Percentiles rank a stretch among this genome's conserved stretches.
phyloP scores from a whole-genome alignment of 2,113 vertebrate genomes.

The Balaeniceps rex region DNA sequence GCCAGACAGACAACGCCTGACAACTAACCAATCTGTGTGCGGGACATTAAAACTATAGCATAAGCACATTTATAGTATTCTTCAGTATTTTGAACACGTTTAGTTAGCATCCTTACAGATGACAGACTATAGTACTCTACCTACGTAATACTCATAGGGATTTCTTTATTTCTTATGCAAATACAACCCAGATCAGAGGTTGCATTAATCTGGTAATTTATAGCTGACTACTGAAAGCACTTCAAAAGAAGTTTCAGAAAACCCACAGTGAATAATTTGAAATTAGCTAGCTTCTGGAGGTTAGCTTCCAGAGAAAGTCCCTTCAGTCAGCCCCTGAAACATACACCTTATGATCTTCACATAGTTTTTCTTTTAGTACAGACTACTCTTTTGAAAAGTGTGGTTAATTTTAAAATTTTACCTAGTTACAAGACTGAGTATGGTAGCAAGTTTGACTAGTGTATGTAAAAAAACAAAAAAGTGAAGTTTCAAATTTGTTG shows the following conservation, averaged over 20 bases:
- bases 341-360: neutral
- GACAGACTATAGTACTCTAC: neutral
- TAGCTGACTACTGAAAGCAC: neutral
- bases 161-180: neutral
- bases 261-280: neutral
- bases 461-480: neutral
- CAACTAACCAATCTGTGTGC: fast-evolving
- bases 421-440: neutral
- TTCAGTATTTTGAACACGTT: neutral
- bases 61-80: neutral
- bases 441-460: neutral
- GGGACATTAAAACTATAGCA: neutral
- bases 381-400: neutral
- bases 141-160: neutral
- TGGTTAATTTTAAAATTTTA: neutral
- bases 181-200: neutral
- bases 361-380: neutral
- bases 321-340: neutral
- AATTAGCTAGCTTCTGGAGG: neutral
- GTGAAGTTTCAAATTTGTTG: neutral
- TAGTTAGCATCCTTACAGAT: neutral
- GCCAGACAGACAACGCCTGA: neutral
- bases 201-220: neutral
- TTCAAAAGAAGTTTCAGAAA: constrained; percentile 18
- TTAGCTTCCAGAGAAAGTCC: neutral